These are phyloP conservation scores for Tamandua tetradactyla DNA, from an alignment of 2,797 vertebrate genomes.

Conservation along the genomic window DNA sequence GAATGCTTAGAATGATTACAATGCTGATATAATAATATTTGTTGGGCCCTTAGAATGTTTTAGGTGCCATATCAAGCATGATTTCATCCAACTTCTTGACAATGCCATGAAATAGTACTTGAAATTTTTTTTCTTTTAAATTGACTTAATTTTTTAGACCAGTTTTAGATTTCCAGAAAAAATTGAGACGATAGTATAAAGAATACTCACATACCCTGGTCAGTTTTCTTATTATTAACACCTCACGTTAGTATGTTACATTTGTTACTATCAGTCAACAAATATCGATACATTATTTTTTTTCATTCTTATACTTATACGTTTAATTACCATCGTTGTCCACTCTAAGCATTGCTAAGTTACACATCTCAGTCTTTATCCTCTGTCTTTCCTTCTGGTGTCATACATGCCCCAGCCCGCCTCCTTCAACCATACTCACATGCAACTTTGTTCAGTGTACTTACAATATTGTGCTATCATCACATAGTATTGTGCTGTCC, in stretches of 20 bases:
- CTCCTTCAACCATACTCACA: too few relatives aligned
- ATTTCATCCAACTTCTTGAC: neutral
- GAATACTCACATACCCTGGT: neutral
- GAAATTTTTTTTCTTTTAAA: neutral
- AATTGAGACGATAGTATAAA: neutral
- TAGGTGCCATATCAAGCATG: neutral
- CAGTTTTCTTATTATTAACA: neutral
- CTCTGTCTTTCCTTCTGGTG: too few relatives aligned
- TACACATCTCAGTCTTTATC: too few relatives aligned
- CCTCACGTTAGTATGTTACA: neutral
- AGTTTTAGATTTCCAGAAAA: conserved; percentile 45
- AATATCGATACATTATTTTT: neutral
- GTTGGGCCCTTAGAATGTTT: neutral
- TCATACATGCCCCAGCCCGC: too few relatives aligned
- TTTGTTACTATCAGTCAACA: neutral
- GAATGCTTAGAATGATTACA: too few relatives aligned
- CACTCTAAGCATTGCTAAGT: too few relatives aligned
- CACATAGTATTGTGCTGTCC: too few relatives aligned
- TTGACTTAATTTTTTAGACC: neutral
- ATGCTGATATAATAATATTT: neutral
- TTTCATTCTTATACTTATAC: too few relatives aligned
- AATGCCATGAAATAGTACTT: neutral
- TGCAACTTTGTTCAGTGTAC: too few relatives aligned
- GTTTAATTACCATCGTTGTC: too few relatives aligned
- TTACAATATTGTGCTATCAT: too few relatives aligned